Evolutionary conservation across 2,888 invertebrate genomes (phyloP).

Genomic region (Hipparchia semele): DNA sequence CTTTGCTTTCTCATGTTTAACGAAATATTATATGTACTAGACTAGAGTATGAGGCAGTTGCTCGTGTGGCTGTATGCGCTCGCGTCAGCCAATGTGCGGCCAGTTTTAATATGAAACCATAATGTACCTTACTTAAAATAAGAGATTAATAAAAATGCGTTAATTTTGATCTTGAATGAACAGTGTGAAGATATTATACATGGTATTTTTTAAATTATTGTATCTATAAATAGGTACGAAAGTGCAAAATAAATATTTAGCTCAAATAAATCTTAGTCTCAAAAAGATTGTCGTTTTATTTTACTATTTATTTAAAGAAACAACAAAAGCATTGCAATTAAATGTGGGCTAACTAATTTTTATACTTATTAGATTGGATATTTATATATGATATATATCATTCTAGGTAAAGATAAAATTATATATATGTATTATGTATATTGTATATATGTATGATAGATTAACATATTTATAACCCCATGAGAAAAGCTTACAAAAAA

Average conservation of each 20-base stretch:
- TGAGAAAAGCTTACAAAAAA: too few species aligned
- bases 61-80: not conserved
- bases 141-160: constrained; percentile 44
- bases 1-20: too few species aligned
- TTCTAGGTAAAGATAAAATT: too few species aligned
- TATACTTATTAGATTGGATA: too few species aligned
- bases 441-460: too few species aligned
- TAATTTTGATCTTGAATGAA: constrained; percentile 39
- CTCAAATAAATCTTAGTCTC: constrained; percentile 63
- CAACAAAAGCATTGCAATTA: not conserved
- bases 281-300: constrained; percentile 38
- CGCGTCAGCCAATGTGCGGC: not conserved
- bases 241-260: constrained; percentile 54
- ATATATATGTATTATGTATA: too few species aligned
- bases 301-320: not conserved
- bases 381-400: too few species aligned
- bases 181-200: constrained; percentile 39
- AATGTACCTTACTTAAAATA: constrained; percentile 40
- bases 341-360: too few species aligned
- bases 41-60: not conserved
- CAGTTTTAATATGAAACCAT: constrained; percentile 30
- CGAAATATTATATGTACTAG: not conserved
- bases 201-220: constrained; percentile 43
- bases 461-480: too few species aligned
- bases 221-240: constrained; percentile 46